Evolutionary conservation across 2,113 vertebrate species (phyloP), one percentile per base, ranked within the genome.

Genomic region (Ctenodactylus gundi): DNA sequence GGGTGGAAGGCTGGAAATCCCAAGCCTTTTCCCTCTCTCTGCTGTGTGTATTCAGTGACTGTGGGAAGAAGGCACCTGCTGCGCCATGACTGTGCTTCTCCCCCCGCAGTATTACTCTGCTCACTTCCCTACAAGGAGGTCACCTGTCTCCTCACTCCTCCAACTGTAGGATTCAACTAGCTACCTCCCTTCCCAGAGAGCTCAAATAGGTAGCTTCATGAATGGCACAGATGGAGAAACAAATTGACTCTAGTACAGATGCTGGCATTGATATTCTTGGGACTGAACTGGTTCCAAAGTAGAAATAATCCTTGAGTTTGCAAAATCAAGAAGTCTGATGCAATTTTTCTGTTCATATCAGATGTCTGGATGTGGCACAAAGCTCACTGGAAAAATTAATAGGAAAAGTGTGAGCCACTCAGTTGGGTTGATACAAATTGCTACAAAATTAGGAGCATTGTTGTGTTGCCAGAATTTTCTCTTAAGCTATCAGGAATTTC

Each of bases 271-370:
- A 41, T 53, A 57, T 89, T 86, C 83, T 29, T 73, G 80, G 73
- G 39, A 27, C 51, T 65, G 83, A 91, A 83, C 34, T 3, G 17
- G 53, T 93, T 84, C 87, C 92, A 93, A 94, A 51, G 27, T 68
- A 86, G 83, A 93, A 94, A 83, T 86, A 78, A 75, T 88, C 44
- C 75, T 83, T 3, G 5, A 44, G 39, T 68, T 96, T 96, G 80
- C 73, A 88, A 95, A 90, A 83, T 10, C 49, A 57, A 78, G 64
- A 85, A 57, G 58, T 91, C 86, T 34, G 73, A 78, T 46, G 39
- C 68, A 78, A 39, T 91, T 64, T 93, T 55, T 57, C 70, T 49
- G 49, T 73, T 85, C 41, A 44, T 9, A 25, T 85, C 89, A 75
- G 65, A 78, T 51, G 75, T 34, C 58, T 91, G 70, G 85, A 57